A percentile compares a stretch with the other conserved stretches of the same genome.
Conservation (phyloP, 2,888 invertebrate genomes). For the Crocallis elinguaria region DNA sequence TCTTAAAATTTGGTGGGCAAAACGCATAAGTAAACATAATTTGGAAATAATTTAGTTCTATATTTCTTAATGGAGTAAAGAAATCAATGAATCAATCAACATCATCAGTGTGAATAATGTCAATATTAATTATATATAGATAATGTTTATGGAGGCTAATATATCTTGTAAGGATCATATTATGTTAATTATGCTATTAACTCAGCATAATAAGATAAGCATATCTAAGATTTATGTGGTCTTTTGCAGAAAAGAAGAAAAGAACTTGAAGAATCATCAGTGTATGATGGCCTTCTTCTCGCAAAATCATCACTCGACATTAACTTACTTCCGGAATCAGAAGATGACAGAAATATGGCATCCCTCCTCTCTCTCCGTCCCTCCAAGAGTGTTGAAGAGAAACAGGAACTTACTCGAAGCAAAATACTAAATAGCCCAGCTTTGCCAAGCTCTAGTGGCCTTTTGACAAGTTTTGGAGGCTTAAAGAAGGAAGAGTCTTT, state of each 20-base stretch:
- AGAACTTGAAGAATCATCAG: slow-evolving; percentile 88
- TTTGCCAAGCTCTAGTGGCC: slow-evolving; percentile 81
- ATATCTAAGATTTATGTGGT: no score
- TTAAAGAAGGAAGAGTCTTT: slow-evolving; percentile 83
- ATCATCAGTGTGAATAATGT: no score
- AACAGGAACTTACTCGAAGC: slow-evolving; percentile 73
- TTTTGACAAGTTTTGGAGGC: slow-evolving; percentile 80
- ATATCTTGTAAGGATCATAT: no score
- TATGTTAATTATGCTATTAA: no score
- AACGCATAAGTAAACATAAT: no score
- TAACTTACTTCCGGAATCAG: slow-evolving; percentile 90
- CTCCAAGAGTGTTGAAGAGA: slow-evolving; percentile 85
- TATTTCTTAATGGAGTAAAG: no score
- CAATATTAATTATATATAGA: no score
- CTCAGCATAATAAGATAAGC: no score
- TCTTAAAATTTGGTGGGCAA: no score
- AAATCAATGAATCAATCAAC: no score
- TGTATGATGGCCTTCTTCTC: slow-evolving; percentile 88
- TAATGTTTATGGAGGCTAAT: no score
- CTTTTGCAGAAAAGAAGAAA: slow-evolving; percentile 86
- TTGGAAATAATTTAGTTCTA: no score
- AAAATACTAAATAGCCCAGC: slow-evolving; percentile 84
- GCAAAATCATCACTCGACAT: slow-evolving; percentile 92
- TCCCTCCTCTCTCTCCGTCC: slow-evolving; percentile 89
- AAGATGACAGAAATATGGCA: slow-evolving; percentile 92